phyloP scores from a whole-genome alignment of 2,888 invertebrate genomes.

The Callinectes sapidus region DNA sequence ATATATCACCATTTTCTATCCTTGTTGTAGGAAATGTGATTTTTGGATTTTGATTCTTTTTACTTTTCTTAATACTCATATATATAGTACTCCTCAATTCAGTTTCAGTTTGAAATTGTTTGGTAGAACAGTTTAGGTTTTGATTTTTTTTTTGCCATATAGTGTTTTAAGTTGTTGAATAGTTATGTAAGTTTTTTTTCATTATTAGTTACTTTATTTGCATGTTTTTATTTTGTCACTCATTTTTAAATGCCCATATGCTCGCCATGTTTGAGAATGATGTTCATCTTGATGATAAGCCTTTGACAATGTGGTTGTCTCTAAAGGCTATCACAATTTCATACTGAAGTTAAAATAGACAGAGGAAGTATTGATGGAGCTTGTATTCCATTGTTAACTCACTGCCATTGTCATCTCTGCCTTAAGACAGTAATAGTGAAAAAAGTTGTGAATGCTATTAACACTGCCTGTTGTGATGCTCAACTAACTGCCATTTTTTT shows the following conservation, averaged over 20 bases:
- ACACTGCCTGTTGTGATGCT: constrained; percentile 32
- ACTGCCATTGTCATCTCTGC: constrained; percentile 57
- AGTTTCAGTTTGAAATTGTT: neutral
- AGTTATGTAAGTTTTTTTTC: too few relatives aligned
- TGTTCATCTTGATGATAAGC: neutral
- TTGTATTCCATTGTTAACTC: constrained; percentile 31
- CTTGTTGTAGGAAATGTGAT: neutral
- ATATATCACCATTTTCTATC: neutral
- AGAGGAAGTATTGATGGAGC: neutral
- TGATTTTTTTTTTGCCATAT: neutral
- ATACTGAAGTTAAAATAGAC: neutral
- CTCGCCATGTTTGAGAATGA: neutral
- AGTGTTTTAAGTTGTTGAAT: too few relatives aligned
- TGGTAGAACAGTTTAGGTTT: neutral
- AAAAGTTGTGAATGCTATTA: constrained; percentile 27
- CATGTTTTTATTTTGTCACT: neutral
- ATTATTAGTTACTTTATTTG: neutral
- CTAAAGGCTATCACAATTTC: neutral
- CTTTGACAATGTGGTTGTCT: constrained; percentile 4
- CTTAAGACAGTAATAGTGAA: constrained; percentile 39
- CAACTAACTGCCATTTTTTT: constrained; percentile 32
- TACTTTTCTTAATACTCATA: neutral
- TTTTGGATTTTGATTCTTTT: neutral
- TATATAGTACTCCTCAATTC: neutral
- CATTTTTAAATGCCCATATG: neutral